Base-by-base conservation (phyloP, 2,888 invertebrate genomes). In the Halictus ligatus region DNA sequence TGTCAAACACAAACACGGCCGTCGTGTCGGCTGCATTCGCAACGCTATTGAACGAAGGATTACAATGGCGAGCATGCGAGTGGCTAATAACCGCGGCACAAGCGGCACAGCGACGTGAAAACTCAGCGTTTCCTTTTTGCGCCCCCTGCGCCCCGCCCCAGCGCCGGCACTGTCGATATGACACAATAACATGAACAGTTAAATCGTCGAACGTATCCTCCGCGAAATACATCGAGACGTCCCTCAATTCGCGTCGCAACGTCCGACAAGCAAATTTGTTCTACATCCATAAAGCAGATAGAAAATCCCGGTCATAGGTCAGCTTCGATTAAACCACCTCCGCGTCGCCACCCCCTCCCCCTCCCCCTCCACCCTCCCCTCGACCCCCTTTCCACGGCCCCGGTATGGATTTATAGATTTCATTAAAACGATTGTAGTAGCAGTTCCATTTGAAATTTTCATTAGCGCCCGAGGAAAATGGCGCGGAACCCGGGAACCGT, bases 381-480 rank as follows among this genome's bases (percentile, higher is more conserved):
- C 67, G 35, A n/a, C 18, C 35, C 29, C 21, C 35, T 10, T 25
- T 25, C 64, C 64, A 0, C 64, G 29, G 35, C 3, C 48, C 71
- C 69, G 69, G 21, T 75, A 75, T 64, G 69, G 78, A 78, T 83
- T 84, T 84, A 78, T 84, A 78, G 84, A 58, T 85, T 85, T 84
- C 84, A 85, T 85, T 85, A 84, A 79, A 84, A 46, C 75, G 43
- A 64, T 67, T 67, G 58, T 60, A 83, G 58, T 48, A 78, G 71
- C 46, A 77, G 58, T 73, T 64, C 72, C 75, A 75, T 84, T 85
- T 85, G 50, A 78, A 85, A 85, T 84, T 84, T 84, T 85, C 84
- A 84, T 85, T 84, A 84, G 25, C 72, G 46, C 58, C 64, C 25
- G 54, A 25, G 64, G 69, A 58, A 78, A 50, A 54, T 58, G 35